Evolutionary conservation across 2,888 invertebrate species (phyloP).

Genomic region (Limenitis camilla): DNA sequence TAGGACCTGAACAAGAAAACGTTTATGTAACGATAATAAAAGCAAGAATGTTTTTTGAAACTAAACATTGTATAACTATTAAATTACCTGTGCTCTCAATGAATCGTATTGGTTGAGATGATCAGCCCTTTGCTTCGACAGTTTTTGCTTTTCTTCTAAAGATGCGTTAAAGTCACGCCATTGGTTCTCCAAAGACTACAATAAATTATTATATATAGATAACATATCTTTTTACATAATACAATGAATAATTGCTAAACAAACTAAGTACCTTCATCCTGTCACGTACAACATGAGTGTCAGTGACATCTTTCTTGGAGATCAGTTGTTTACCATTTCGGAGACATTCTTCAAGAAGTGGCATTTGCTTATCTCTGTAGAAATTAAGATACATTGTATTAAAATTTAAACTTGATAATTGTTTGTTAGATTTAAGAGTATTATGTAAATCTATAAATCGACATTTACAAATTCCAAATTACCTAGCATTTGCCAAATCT

Average conservation of each 20-base stretch:
- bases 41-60: neutral
- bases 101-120: constrained; percentile 90
- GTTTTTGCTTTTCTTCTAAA: constrained; percentile 88
- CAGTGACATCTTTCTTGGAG: constrained; percentile 90
- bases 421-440: neutral
- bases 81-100: constrained; percentile 81
- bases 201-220: constrained; percentile 24
- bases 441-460: neutral
- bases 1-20: constrained; percentile 65
- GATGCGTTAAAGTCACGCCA: constrained; percentile 91
- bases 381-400: neutral
- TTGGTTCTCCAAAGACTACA: constrained; percentile 82
- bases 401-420: neutral
- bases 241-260: neutral
- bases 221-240: neutral
- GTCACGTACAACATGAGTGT: constrained; percentile 87
- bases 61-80: neutral
- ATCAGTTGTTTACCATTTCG: constrained; percentile 87
- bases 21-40: too few relatives aligned
- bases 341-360: constrained; percentile 84
- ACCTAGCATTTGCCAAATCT: constrained; percentile 75
- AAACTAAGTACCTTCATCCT: constrained; percentile 77
- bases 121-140: constrained; percentile 88
- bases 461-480: neutral
- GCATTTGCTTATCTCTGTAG: constrained; percentile 75